Evolutionary conservation across 2,888 invertebrate genomes (phyloP).

Genomic region (Megastigmus dorsalis): DNA sequence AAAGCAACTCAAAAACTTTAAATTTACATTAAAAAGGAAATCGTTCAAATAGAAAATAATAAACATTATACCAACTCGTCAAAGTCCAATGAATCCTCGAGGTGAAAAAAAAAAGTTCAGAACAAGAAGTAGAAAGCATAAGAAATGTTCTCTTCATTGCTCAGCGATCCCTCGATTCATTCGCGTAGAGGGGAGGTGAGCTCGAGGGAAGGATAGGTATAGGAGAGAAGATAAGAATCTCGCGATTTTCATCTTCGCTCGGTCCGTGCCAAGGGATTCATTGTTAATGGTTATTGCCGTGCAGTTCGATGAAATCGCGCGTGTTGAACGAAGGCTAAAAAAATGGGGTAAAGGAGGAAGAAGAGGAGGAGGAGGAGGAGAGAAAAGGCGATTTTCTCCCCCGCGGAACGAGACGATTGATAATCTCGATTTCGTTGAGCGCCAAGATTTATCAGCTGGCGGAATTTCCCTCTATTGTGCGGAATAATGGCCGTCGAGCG

Average conservation of each 20-base stretch:
- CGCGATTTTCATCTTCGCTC: constrained; percentile 43
- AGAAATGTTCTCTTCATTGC: constrained; percentile 46
- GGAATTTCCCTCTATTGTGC: constrained; percentile 13
- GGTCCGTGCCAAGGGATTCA: constrained; percentile 33
- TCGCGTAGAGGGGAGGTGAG: not conserved
- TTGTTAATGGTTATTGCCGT: constrained; percentile 57
- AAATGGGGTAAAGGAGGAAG: not conserved
- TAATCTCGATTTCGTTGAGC: constrained; percentile 40
- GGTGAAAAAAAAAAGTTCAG: too few species aligned
- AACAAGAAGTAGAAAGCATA: not conserved
- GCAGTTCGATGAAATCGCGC: constrained; percentile 54
- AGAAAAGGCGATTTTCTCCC: constrained; percentile 37
- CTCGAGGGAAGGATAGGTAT: not conserved
- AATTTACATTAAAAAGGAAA: too few species aligned
- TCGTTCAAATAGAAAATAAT: too few species aligned
- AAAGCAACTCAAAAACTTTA: too few species aligned
- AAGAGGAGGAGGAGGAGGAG: not conserved
- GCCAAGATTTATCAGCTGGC: constrained; percentile 24
- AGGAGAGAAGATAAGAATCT: constrained; percentile 37
- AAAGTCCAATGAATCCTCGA: too few species aligned
- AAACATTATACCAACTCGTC: too few species aligned
- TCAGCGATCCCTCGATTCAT: constrained; percentile 38
- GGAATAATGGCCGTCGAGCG: constrained; percentile 18
- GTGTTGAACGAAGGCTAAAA: constrained; percentile 16
- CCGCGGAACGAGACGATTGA: constrained; percentile 43